These are phyloP conservation scores for Asobara japonica DNA, from an alignment of 1,140 invertebrate genomes.

Conservation along the genomic window DNA sequence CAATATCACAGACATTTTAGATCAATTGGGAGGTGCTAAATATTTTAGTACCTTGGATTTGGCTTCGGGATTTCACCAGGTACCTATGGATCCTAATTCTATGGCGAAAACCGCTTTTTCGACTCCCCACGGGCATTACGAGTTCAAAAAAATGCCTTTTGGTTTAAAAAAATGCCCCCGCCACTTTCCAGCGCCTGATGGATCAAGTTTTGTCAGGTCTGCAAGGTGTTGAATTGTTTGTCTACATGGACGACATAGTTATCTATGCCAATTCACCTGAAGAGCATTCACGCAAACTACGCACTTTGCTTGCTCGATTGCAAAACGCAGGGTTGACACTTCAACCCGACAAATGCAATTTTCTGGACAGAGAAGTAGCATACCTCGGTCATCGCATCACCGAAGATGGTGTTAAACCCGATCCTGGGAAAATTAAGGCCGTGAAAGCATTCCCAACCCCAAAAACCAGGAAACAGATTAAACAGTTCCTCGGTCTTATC, in stretches of 20 bases:
- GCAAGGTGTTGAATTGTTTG: too few species aligned
- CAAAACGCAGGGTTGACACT: conserved; percentile 12
- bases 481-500: neutral
- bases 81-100: conserved; percentile 49
- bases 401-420: neutral
- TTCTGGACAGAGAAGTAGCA: neutral
- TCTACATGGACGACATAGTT: too few species aligned
- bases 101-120: conserved; percentile 61
- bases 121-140: conserved; percentile 46
- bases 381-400: neutral
- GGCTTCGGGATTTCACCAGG: conserved; percentile 57
- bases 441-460: neutral
- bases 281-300: neutral
- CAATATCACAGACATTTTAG: conserved; percentile 60
- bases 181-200: too few species aligned
- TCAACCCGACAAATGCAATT: conserved; percentile 30
- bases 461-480: neutral
- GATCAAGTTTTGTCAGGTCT: too few species aligned
- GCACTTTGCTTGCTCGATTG: neutral
- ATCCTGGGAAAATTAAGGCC: neutral
- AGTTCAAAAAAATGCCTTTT: conserved; percentile 48
- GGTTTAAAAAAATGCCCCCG: too few species aligned
- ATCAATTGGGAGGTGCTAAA: conserved; percentile 49
- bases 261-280: neutral
- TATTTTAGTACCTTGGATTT: conserved; percentile 64